Base-by-base conservation (phyloP, 2,113 vertebrate species). In the Anoura caudifer region DNA sequence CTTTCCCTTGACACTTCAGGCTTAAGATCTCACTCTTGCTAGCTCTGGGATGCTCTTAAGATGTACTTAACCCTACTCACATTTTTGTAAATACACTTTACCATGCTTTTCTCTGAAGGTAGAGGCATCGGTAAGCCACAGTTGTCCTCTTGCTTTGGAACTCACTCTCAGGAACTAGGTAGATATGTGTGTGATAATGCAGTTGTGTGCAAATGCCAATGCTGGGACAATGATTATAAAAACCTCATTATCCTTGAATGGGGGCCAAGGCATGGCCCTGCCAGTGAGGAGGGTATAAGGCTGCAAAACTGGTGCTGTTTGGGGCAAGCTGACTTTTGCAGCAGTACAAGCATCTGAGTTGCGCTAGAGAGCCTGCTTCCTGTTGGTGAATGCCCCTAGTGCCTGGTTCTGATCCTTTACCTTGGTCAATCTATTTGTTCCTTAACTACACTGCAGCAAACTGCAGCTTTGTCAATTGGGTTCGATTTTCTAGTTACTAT, bases 151-250 rank as follows among this genome's bases (percentile, higher is more conserved):
- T 97, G 91, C 97, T 98, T 96, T 94, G 87, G 89, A 98, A 95
- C 88, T 90, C 79, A 1, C 95, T 98, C 91, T 73, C 65, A 45
- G 96, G 95, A 91, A 97, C 96, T 9, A 92, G 84, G 97, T 92
- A 97, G 83, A 98, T 97, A 96, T 96, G 91, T 91, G 96, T 96
- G 97, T 96, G 97, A 97, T 97, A 98, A 97, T 50, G 63, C 96
- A 97, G 96, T 97, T 98, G 94, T 97, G 98, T 97, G 97, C 96
- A 98, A 98, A 98, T 98, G 97, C 96, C 91, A 97, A 93, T 63
- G 28, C 91, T 97, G 88, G 97, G 92, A 63, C 67, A 90, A 98
- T 98, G 98, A 98, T 98, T 98, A 98, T 96, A 98, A 96, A 98
- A 98, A 97, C 96, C 89, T 98, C 97, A 97, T 98, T 98, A 97